Percentiles rank a stretch among this genome's conserved stretches.
Evolutionary conservation across 2,797 vertebrate genomes (phyloP).

Genomic region (Chelon auratus): DNA sequence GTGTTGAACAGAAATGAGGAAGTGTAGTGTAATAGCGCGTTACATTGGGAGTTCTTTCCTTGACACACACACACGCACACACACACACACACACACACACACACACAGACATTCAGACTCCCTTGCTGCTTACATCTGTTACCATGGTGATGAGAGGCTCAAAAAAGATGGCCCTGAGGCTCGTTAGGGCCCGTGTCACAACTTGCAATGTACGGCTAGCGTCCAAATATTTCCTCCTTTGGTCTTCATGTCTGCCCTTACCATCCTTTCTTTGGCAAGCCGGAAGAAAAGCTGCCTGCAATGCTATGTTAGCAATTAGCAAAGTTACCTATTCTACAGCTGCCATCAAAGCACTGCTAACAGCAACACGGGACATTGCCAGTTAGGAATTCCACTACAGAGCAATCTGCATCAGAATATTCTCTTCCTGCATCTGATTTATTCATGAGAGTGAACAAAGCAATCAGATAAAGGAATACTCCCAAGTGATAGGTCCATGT

Average conservation of each 20-base stretch:
- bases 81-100: not conserved
- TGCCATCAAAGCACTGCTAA: constrained; percentile 61
- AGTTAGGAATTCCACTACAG: constrained; percentile 57
- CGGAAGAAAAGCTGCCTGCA: constrained; percentile 33
- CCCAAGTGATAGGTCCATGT: constrained; percentile 67
- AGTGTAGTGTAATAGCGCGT: constrained; percentile 17
- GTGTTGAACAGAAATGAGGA: constrained; percentile 31
- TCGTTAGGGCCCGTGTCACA: constrained; percentile 71
- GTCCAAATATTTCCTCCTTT: constrained; percentile 37
- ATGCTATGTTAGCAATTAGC: constrained; percentile 49
- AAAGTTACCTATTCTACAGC: constrained; percentile 43
- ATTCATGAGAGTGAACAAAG: constrained; percentile 79
- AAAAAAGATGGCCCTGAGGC: constrained; percentile 62
- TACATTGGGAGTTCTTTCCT: constrained; percentile 26
- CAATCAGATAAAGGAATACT: constrained; percentile 75
- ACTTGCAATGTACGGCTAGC: constrained; percentile 34
- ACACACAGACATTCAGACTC: constrained; percentile 18
- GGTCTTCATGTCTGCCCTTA: constrained; percentile 10
- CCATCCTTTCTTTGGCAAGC: constrained; percentile 13
- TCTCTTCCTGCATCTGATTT: constrained; percentile 72
- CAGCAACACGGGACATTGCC: constrained; percentile 41
- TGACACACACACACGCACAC: not conserved
- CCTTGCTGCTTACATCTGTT: constrained; percentile 62
- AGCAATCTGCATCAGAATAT: constrained; percentile 63
- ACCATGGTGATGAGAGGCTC: constrained; percentile 64